A percentile compares a stretch with the other conserved stretches of the same genome.
Evolutionary conservation across 2,888 invertebrate species (phyloP).

Genomic region (Nomada hirtipes): DNA sequence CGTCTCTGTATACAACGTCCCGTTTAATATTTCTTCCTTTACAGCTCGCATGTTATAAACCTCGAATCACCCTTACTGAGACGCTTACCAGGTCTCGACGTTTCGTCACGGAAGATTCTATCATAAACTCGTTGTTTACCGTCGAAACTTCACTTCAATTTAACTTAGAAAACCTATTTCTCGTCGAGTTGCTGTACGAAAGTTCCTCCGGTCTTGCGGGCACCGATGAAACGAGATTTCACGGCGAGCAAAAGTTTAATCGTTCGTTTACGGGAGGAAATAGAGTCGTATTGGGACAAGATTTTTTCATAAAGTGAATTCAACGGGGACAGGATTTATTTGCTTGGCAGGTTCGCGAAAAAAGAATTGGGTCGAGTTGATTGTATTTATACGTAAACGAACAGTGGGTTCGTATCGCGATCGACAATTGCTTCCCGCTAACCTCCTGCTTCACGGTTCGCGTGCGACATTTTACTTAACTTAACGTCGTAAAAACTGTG

Average conservation of each 20-base stretch:
- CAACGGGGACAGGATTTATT: not conserved
- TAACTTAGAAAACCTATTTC: not conserved
- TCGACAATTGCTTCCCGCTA: not conserved
- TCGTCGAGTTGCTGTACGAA: not conserved
- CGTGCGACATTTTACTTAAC: not conserved
- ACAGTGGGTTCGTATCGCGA: not conserved
- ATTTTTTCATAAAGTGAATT: not conserved
- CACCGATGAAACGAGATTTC: not conserved
- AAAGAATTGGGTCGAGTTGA: conserved; percentile 27
- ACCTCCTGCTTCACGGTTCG: not conserved
- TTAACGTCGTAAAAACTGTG: not conserved
- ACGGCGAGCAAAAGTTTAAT: not conserved
- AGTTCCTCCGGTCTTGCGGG: not conserved
- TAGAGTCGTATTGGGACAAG: not conserved
- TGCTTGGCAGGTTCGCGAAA: not conserved
- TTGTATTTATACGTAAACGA: not conserved
- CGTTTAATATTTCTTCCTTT: not conserved
- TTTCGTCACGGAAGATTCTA: not conserved
- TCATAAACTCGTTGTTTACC: not conserved
- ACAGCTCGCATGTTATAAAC: not conserved
- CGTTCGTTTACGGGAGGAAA: not conserved
- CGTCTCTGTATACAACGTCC: not conserved
- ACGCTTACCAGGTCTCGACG: not conserved
- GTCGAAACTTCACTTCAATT: not conserved
- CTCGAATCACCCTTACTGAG: not conserved